A percentile compares a stretch with the other conserved stretches of the same genome.
Conservation (phyloP, 2,888 invertebrate species). For the Drosophila hamatofila region DNA sequence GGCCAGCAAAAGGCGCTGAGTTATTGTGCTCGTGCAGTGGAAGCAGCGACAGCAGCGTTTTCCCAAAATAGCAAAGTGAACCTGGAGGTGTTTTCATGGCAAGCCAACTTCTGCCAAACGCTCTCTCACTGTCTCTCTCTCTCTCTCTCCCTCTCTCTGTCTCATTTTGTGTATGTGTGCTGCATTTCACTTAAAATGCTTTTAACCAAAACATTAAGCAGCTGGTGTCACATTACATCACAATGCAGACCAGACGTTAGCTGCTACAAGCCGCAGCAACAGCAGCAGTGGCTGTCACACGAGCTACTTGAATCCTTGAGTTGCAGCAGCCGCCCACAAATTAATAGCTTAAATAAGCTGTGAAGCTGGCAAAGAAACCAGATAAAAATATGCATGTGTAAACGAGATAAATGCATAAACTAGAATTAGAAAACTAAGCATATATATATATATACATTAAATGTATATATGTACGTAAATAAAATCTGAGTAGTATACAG, state of each 20-base stretch:
- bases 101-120: neutral
- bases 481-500: too few species aligned
- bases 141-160: neutral
- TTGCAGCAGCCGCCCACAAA: conserved; percentile 33
- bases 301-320: neutral
- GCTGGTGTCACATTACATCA: conserved; percentile 80
- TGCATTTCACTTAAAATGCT: conserved; percentile 80
- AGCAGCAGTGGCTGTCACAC: conserved; percentile 6
- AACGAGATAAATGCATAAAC: neutral
- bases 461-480: too few species aligned
- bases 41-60: conserved; percentile 31
- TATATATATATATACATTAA: too few species aligned
- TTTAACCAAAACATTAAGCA: conserved; percentile 81
- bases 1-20: conserved; percentile 56
- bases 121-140: neutral
- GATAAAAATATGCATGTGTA: neutral
- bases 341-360: conserved; percentile 58
- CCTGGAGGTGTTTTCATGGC: conserved; percentile 28
- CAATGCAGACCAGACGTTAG: conserved; percentile 48
- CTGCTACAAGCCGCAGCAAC: conserved; percentile 36
- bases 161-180: conserved; percentile 33
- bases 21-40: conserved; percentile 48
- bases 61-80: conserved; percentile 51
- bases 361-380: conserved; percentile 3
- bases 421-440: too few species aligned